Base-by-base conservation (phyloP, 2,113 vertebrate species). In the Sander lucioperca region DNA sequence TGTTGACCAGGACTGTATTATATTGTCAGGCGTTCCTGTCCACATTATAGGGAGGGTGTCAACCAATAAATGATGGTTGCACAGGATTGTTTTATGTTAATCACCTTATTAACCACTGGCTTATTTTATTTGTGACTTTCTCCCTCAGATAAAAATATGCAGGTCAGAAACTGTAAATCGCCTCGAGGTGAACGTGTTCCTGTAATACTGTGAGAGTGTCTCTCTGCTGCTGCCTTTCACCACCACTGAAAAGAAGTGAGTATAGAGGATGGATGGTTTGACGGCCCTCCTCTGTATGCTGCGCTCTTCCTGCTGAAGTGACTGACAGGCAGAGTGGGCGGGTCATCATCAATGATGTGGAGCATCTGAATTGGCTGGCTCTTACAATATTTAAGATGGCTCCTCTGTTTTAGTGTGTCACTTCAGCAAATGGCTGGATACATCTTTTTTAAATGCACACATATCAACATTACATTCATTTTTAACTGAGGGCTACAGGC, bases 151-250 rank as follows among this genome's bases (percentile, higher is more conserved):
- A 21, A 36, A 36, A 25, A 25, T 8, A 59, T 30, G 57, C 6
- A 33, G 27, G 27, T 61, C 62, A 68, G 48, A 54, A 69, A 39
- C 65, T 51, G 13, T 50, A 19, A 19, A 19, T 50, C 11, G 0
- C 6, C 5, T 62, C n/a, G 1, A 50, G 0, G 4, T 43, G 39
- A 51, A 25, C 0, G 0, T 59, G 53, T n/a, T 69, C 3, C 61
- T 73, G 23, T 3, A 23, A 15, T 25, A 25, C 14, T 45, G 21
- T 70, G 33, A 72, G 39, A 14, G 13, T n/a, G 47, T 19, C 19
- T n/a, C 7, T 51, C 58, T 36, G 58, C 70, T 48, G 56, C 45
- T 16, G 13, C 14, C 72, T 74, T 8, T 74, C 69, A 45, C 5
- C 53, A 67, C 25, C 9, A 12, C 27, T 53, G 58, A 53, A 23